Evolutionary conservation across 2,797 vertebrate species (phyloP).

Genomic region (Numenius phaeopus): DNA sequence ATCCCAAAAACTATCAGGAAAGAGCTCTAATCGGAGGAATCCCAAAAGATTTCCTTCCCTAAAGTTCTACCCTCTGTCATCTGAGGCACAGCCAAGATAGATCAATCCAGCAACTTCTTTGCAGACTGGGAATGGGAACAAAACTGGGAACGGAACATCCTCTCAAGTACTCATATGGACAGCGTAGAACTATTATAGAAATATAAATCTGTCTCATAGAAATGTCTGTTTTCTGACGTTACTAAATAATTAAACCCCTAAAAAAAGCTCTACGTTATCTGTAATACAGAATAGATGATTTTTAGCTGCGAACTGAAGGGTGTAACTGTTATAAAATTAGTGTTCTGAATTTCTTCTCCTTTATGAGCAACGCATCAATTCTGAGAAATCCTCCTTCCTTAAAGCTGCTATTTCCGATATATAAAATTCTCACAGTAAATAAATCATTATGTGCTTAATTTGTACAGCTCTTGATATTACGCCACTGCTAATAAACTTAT

Average conservation of each 20-base stretch:
- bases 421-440: background rate
- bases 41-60: background rate
- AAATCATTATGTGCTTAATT: background rate
- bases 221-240: background rate
- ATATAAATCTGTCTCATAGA: background rate
- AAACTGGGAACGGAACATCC: background rate
- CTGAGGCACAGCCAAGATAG: background rate
- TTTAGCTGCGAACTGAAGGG: background rate
- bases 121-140: background rate
- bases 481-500: constrained; percentile 10
- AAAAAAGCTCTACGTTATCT: background rate
- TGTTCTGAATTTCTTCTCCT: background rate
- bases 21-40: background rate
- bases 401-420: background rate
- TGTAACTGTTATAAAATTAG: background rate
- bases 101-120: background rate
- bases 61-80: fast-evolving
- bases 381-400: background rate
- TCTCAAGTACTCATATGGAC: background rate
- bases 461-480: background rate
- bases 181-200: background rate
- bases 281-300: background rate
- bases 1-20: background rate
- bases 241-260: background rate
- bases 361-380: background rate